Evolutionary conservation across 2,888 invertebrate species (phyloP).

Genomic region (Conops quadrifasciatus): DNA sequence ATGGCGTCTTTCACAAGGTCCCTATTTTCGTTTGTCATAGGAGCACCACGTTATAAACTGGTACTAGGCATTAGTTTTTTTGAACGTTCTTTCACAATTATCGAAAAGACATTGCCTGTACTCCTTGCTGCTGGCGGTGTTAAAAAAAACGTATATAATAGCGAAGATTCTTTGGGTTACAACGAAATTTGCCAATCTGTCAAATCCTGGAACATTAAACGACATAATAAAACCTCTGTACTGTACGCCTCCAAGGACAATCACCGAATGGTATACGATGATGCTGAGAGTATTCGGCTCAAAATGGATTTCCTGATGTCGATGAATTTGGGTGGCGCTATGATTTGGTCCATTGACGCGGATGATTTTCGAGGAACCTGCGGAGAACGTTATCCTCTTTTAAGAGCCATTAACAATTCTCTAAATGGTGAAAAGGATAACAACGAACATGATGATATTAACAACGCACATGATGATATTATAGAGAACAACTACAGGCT

Average conservation of each 20-base stretch:
- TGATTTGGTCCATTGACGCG: constrained; percentile 83
- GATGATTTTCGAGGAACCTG: constrained; percentile 77
- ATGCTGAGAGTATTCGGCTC: constrained; percentile 65
- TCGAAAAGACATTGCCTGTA: constrained; percentile 39
- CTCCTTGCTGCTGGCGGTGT: constrained; percentile 27
- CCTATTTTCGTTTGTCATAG: constrained; percentile 50
- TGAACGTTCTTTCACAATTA: constrained; percentile 74
- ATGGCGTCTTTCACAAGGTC: too few relatives aligned
- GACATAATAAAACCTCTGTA: constrained; percentile 54
- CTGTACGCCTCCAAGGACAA: constrained; percentile 70
- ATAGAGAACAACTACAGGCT: too few relatives aligned
- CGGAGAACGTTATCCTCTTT: constrained; percentile 52
- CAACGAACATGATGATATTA: too few relatives aligned
- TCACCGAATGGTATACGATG: constrained; percentile 77
- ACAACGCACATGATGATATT: too few relatives aligned
- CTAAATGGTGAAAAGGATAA: background rate
- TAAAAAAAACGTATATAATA: constrained; percentile 71
- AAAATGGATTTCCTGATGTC: constrained; percentile 65
- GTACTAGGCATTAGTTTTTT: constrained; percentile 76
- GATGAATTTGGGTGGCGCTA: constrained; percentile 69
- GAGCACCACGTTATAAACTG: constrained; percentile 71
- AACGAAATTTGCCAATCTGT: constrained; percentile 70
- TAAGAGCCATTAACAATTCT: background rate
- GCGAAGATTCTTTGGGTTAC: constrained; percentile 74
- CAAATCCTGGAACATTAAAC: constrained; percentile 4